Evolutionary conservation across 2,113 vertebrate species (phyloP).

Genomic region (Eublepharis macularius): DNA sequence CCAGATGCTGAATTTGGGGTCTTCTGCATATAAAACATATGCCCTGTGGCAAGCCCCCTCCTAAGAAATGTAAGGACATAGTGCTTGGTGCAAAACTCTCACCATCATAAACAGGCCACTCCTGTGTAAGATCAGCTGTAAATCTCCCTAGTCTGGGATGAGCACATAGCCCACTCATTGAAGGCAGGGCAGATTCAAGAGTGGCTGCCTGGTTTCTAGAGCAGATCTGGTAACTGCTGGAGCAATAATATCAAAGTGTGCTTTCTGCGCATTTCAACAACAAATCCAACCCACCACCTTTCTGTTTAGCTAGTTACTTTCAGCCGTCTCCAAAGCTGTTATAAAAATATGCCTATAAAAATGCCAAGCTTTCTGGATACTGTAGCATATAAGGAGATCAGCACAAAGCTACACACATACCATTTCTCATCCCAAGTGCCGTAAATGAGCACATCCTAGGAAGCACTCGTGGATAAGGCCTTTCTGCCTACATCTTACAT

Average conservation of each 20-base stretch:
- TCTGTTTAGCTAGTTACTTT: neutral
- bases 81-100: no score
- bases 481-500: no score
- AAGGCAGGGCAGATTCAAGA: neutral
- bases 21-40: neutral
- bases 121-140: neutral
- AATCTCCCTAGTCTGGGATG: neutral
- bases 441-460: no score
- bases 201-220: neutral
- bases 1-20: neutral
- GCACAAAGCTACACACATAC: neutral
- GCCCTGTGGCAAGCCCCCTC: no score
- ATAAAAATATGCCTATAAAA: neutral
- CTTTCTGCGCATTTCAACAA: neutral
- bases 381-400: no score
- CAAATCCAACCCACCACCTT: neutral
- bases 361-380: neutral
- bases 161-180: neutral
- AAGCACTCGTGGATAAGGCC: no score
- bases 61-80: no score
- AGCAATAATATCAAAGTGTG: neutral
- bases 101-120: no score
- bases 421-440: neutral
- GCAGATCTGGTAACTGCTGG: neutral
- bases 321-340: neutral